Evolutionary conservation across 2,113 vertebrate genomes (phyloP).

Genomic region (Bos indicus): DNA sequence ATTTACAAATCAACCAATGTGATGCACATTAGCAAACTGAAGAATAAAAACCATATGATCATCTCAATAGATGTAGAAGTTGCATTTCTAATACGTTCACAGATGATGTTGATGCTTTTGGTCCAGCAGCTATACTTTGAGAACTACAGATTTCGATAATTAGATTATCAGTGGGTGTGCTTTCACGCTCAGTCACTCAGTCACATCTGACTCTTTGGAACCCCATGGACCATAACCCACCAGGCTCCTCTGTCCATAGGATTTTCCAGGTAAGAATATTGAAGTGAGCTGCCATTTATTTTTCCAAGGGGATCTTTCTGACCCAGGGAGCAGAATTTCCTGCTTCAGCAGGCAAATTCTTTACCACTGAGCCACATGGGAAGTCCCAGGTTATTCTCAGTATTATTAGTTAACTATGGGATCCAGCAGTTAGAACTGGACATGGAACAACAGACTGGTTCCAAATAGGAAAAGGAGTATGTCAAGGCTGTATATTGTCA

Average conservation of each 20-base stretch:
- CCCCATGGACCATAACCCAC: not conserved
- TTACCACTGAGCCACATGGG: not conserved
- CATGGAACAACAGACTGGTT: no score
- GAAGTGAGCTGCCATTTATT: not conserved
- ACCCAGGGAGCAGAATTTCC: not conserved
- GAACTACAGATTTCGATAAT: not conserved
- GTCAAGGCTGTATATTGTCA: no score
- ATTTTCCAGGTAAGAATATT: not conserved
- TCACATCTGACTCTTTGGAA: not conserved
- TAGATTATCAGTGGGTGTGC: not conserved
- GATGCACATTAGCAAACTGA: not conserved
- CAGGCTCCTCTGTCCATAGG: not conserved
- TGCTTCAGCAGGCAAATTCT: not conserved
- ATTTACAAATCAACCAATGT: not conserved
- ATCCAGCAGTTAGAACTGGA: not conserved
- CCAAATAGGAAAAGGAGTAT: no score
- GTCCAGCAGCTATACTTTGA: not conserved
- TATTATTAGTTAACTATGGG: not conserved
- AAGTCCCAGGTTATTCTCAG: not conserved
- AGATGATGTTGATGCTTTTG: not conserved
- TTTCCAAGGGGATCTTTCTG: not conserved
- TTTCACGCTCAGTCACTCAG: not conserved
- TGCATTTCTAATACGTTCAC: not conserved
- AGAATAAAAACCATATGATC: not conserved
- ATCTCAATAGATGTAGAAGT: not conserved